Conservation (phyloP, 2,113 vertebrate species). For the pig (Sus scrofa) region DNA sequence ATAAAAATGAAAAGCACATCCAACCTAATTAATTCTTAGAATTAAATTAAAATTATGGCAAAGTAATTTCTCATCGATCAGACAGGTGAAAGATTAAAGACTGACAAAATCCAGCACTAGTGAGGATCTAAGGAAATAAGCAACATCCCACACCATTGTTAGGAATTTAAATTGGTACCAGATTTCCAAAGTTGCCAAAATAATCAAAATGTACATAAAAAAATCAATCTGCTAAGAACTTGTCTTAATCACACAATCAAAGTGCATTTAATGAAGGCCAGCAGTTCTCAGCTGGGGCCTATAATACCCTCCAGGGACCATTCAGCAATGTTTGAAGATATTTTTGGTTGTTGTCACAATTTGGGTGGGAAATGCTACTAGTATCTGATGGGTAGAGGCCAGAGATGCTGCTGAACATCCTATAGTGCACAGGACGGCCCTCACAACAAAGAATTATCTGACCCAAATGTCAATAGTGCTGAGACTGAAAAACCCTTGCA, state of each 20-base stretch:
- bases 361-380: not conserved
- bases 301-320: not conserved
- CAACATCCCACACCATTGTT: not conserved
- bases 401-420: not conserved
- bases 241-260: not conserved
- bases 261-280: not conserved
- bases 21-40: not conserved
- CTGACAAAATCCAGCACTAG: not conserved
- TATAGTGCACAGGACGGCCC: not conserved
- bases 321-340: not conserved
- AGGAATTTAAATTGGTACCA: not conserved
- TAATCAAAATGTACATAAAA: constrained; percentile 26
- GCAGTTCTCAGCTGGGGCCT: not conserved
- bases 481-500: not conserved
- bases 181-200: constrained; percentile 31
- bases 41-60: constrained; percentile 44
- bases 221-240: not conserved
- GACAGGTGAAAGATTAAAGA: not conserved
- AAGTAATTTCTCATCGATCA: constrained; percentile 19
- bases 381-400: not conserved
- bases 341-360: not conserved
- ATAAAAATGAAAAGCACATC: not conserved
- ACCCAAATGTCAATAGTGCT: not conserved
- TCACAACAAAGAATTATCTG: not conserved
- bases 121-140: constrained; percentile 11